Conservation (phyloP, 2,888 invertebrate species). For the Opisthograptis luteolata region DNA sequence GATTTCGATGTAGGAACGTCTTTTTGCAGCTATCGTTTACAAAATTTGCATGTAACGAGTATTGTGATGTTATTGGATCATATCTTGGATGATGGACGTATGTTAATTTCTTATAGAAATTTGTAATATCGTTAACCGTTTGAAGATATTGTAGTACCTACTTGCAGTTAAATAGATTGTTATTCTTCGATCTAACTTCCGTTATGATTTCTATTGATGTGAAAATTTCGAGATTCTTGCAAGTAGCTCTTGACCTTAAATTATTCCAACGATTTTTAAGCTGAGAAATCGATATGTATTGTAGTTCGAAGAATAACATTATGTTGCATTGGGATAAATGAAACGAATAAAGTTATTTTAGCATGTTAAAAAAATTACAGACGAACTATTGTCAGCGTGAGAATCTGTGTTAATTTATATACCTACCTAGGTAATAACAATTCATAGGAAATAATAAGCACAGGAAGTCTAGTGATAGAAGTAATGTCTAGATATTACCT, state of each 20-base stretch:
- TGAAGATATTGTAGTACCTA: slow-evolving; percentile 53
- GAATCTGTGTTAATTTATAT: no score
- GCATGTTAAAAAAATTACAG: slow-evolving; percentile 20
- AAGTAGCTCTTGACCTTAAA: slow-evolving; percentile 61
- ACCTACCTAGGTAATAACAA: no score
- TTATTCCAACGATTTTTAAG: slow-evolving; percentile 63
- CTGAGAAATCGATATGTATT: slow-evolving; percentile 54
- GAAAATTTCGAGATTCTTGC: slow-evolving; percentile 57
- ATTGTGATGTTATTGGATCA: slow-evolving; percentile 73
- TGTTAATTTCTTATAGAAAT: slow-evolving; percentile 69
- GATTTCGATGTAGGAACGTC: slow-evolving; percentile 38
- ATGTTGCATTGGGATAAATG: slow-evolving; percentile 33
- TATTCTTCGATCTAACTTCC: slow-evolving; percentile 79
- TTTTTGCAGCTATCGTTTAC: slow-evolving; percentile 71
- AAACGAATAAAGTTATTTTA: slow-evolving; percentile 18
- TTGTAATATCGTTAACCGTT: slow-evolving; percentile 58
- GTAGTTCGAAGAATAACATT: slow-evolving; percentile 34
- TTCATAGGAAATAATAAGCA: no score
- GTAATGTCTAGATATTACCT: no score
- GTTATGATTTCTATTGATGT: slow-evolving; percentile 71
- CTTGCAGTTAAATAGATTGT: slow-evolving; percentile 59
- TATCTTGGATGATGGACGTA: slow-evolving; percentile 78
- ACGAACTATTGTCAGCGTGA: slow-evolving; percentile 17
- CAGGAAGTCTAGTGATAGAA: no score
- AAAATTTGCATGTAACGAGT: slow-evolving; percentile 69